Conservation (phyloP, 2,888 invertebrate genomes). For the Mythimna loreyi region DNA sequence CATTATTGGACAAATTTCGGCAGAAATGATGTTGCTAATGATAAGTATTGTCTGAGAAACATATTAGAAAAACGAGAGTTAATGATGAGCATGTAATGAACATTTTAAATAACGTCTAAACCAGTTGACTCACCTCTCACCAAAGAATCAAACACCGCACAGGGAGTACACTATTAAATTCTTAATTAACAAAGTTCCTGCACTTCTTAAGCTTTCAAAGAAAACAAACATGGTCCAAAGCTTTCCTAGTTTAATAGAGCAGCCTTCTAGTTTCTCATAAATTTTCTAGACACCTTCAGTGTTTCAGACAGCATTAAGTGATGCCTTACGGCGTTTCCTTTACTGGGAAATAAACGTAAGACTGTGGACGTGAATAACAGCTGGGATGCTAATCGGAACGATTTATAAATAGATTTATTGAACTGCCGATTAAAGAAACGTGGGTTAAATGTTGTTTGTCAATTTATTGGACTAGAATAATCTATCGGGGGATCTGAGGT, state of each 20-base stretch:
- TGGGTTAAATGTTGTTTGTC: constrained; percentile 14
- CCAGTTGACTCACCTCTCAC: neutral
- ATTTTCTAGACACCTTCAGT: constrained; percentile 54
- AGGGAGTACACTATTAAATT: constrained; percentile 34
- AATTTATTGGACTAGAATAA: constrained; percentile 6
- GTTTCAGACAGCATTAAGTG: constrained; percentile 52
- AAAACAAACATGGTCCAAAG: constrained; percentile 47
- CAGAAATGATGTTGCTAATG: no score
- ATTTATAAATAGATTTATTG: constrained; percentile 51
- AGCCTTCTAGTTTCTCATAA: constrained; percentile 49
- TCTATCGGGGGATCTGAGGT: neutral
- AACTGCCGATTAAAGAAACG: constrained; percentile 34
- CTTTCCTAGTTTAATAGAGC: constrained; percentile 47
- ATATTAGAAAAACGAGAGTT: neutral
- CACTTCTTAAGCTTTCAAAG: constrained; percentile 42
- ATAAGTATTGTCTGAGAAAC: neutral
- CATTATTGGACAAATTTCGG: no score
- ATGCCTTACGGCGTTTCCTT: constrained; percentile 48
- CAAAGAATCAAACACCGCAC: constrained; percentile 7
- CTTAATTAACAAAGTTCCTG: constrained; percentile 51
- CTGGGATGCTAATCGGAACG: constrained; percentile 48
- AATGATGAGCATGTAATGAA: neutral
- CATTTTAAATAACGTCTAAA: neutral
- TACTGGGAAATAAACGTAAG: constrained; percentile 41
- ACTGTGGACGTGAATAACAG: constrained; percentile 47